Evolutionary conservation across 2,888 invertebrate species (phyloP).

Genomic region (Stomorhina lunata): DNA sequence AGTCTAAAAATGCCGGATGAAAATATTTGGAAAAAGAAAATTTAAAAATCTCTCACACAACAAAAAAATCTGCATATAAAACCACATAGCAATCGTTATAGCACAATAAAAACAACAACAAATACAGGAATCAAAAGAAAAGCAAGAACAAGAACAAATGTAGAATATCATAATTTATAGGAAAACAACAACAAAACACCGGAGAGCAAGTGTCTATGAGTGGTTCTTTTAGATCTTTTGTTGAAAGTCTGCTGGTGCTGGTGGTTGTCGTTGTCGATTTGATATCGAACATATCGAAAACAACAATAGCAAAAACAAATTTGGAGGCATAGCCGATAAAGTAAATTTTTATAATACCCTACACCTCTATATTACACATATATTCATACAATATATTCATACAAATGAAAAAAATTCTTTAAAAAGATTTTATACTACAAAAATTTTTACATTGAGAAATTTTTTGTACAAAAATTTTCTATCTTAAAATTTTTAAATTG

Average conservation of each 20-base stretch:
- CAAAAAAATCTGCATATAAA: slow-evolving; percentile 47
- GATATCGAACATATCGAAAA: background rate
- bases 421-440: too few relatives aligned
- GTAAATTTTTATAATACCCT: too few relatives aligned
- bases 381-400: too few relatives aligned
- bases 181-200: background rate
- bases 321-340: too few relatives aligned
- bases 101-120: background rate
- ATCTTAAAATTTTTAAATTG: too few relatives aligned
- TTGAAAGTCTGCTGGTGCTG: background rate
- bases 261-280: background rate
- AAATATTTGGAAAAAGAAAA: background rate
- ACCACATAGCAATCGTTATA: slow-evolving; percentile 18
- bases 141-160: background rate
- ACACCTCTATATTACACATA: too few relatives aligned
- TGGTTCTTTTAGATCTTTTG: background rate
- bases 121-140: slow-evolving; percentile 30
- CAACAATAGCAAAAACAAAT: too few relatives aligned
- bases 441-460: too few relatives aligned
- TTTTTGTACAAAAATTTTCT: too few relatives aligned
- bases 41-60: slow-evolving; percentile 5
- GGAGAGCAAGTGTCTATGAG: slow-evolving; percentile 36
- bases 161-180: background rate
- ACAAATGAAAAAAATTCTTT: too few relatives aligned
- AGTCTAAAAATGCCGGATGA: background rate